phyloP scores from a whole-genome alignment of 2,113 vertebrate genomes.

The Xerus inauris region DNA sequence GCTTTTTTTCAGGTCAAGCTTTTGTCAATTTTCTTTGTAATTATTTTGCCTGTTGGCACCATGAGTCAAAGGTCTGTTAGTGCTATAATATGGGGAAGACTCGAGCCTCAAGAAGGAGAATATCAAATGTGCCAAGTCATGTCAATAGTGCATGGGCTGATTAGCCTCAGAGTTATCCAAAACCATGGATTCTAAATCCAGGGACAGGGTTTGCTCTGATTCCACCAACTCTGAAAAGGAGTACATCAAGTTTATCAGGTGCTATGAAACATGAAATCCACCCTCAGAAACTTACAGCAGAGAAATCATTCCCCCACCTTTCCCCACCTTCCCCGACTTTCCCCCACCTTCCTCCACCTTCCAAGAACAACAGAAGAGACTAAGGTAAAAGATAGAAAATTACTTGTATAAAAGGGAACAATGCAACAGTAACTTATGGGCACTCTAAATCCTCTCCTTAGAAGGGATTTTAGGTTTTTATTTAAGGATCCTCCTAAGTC shows the following conservation, averaged over 20 bases:
- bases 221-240: background rate
- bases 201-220: background rate
- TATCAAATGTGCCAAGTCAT: background rate
- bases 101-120: background rate
- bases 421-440: background rate
- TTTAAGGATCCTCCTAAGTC: background rate
- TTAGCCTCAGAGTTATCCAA: background rate
- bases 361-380: background rate
- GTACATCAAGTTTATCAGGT: fast-evolving
- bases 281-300: background rate
- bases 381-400: background rate
- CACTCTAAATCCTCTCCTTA: background rate
- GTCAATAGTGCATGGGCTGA: background rate
- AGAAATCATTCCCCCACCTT: no score
- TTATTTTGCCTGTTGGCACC: background rate
- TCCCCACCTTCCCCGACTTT: no score
- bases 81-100: background rate
- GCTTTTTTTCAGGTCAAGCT: background rate
- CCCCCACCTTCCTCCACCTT: no score
- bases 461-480: background rate
- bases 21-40: background rate
- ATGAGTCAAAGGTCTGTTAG: background rate
- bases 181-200: background rate
- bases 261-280: background rate
- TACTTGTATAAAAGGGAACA: background rate